phyloP scores from a whole-genome alignment of 2,113 vertebrate genomes.

The Osmerus mordax region DNA sequence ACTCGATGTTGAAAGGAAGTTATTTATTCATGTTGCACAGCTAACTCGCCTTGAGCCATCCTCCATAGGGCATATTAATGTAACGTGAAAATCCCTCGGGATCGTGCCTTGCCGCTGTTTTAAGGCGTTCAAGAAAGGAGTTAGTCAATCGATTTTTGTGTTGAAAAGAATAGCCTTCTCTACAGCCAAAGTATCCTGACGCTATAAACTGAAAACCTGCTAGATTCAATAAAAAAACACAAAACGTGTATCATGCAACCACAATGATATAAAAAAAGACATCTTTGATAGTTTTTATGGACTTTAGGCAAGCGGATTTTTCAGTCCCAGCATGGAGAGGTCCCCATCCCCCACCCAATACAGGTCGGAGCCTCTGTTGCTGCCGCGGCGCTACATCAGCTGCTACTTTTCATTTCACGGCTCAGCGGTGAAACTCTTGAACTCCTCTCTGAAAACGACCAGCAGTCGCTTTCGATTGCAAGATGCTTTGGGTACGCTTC shows the following conservation, averaged over 20 bases:
- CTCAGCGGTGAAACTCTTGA: conserved; percentile 73
- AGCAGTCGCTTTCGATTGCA: conserved; percentile 48
- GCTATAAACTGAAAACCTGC: background rate
- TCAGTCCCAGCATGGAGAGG: conserved; percentile 12
- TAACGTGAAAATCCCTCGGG: background rate
- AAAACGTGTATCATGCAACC: background rate
- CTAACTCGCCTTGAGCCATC: conserved; percentile 1
- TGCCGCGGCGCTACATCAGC: conserved; percentile 61
- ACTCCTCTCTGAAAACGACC: conserved; percentile 59
- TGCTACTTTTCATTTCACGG: conserved; percentile 79
- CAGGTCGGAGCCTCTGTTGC: conserved; percentile 50
- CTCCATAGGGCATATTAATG: conserved; percentile 26
- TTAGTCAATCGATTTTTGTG: background rate
- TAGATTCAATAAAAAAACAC: background rate
- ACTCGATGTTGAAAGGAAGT: conserved; percentile 13
- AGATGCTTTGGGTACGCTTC: conserved; percentile 42
- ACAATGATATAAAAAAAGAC: background rate
- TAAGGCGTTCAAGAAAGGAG: conserved; percentile 1
- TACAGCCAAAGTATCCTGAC: background rate
- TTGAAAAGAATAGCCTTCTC: background rate
- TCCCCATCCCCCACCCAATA: conserved; percentile 58
- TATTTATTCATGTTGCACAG: conserved; percentile 30
- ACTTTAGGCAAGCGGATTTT: conserved; percentile 25
- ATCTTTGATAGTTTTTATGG: conserved; percentile 1
- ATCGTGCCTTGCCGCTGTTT: background rate